These are phyloP conservation scores for Vulpes ferrilata DNA, from an alignment of 2,113 vertebrate species.

Conservation along the genomic window DNA sequence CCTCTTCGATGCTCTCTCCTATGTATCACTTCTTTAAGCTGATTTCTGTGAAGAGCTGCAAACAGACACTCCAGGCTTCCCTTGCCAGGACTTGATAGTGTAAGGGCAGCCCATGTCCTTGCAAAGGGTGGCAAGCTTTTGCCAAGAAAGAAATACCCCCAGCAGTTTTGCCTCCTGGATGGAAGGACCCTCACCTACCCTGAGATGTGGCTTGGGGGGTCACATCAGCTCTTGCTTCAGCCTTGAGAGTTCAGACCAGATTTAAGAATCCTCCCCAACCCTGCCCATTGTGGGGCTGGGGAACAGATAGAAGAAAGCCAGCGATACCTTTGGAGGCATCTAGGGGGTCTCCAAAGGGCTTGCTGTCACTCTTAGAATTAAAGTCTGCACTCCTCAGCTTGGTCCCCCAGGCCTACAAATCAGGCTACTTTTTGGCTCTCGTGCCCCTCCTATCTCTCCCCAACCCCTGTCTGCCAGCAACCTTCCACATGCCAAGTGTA, in stretches of 20 bases:
- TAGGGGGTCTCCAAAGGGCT: not conserved
- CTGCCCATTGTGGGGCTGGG: not conserved
- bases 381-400: not conserved
- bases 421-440: too few relatives aligned
- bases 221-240: not conserved
- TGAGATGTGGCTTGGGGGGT: not conserved
- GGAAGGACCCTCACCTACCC: not conserved
- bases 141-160: not conserved
- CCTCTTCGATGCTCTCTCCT: not conserved
- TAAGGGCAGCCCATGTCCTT: accelerated
- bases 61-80: too few relatives aligned
- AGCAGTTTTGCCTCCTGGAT: not conserved
- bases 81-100: too few relatives aligned
- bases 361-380: not conserved
- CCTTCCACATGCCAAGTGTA: not conserved
- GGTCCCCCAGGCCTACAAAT: not conserved
- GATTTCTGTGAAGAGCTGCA: not conserved
- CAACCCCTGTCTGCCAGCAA: accelerated
- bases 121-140: not conserved
- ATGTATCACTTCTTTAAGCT: not conserved
- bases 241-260: not conserved
- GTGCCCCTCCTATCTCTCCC: accelerated
- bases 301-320: not conserved
- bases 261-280: not conserved
- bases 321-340: not conserved